Conservation (phyloP, 2,888 invertebrate species). For the Apocheima hispidaria region DNA sequence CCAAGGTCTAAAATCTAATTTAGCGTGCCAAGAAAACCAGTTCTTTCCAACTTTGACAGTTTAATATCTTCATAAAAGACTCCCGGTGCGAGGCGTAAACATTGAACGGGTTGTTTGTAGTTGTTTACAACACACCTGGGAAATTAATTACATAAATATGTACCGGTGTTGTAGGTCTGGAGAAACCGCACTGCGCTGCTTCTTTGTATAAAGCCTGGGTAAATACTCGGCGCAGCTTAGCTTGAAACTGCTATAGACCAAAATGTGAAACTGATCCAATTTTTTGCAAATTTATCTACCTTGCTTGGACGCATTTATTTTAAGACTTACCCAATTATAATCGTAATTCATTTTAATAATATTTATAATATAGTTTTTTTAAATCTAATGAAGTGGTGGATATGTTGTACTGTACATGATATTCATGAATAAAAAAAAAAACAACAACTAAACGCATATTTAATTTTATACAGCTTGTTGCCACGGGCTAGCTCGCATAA, state of each 20-base stretch:
- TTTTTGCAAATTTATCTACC: too few species aligned
- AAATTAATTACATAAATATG: conserved; percentile 70
- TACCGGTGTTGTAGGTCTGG: conserved; percentile 41
- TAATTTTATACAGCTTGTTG: too few species aligned
- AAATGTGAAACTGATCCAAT: conserved; percentile 1
- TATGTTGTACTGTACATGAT: too few species aligned
- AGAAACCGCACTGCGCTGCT: conserved; percentile 43
- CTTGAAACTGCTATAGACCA: conserved; percentile 27
- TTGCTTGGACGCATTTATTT: too few species aligned
- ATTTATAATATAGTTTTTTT: too few species aligned
- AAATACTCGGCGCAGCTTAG: conserved; percentile 28
- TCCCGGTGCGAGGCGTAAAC: conserved; percentile 57
- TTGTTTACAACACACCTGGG: conserved; percentile 70
- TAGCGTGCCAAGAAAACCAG: conserved; percentile 24
- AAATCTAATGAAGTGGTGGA: too few species aligned
- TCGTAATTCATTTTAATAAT: too few species aligned
- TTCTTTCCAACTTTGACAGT: conserved; percentile 51
- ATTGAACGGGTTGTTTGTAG: conserved; percentile 58
- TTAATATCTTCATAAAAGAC: conserved; percentile 59
- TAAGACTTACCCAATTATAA: too few species aligned
- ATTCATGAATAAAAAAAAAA: too few species aligned
- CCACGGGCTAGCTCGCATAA: too few species aligned
- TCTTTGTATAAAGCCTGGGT: conserved; percentile 24
- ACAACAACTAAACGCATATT: too few species aligned
- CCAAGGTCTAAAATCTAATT: conserved; percentile 23